These are phyloP conservation scores for Nothobranchius kuhntae DNA, from an alignment of 2,113 vertebrate species.

Conservation along the genomic window DNA sequence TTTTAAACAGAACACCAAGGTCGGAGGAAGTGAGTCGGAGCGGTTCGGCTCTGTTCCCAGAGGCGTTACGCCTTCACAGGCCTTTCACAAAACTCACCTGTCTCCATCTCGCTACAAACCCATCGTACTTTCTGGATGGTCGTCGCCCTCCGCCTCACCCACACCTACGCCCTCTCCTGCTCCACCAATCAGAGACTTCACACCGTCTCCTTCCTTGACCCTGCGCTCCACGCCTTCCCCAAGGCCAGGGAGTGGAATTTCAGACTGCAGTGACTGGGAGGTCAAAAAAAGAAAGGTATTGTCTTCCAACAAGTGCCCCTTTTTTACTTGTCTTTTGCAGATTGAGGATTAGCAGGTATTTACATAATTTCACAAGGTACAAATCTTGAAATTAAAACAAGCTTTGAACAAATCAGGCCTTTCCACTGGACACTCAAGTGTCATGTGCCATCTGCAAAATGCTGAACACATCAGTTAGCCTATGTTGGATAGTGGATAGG, in stretches of 20 bases:
- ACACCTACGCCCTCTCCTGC: conserved; percentile 69
- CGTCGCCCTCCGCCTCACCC: conserved; percentile 48
- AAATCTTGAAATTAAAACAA: no score
- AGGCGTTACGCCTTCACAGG: conserved; percentile 17
- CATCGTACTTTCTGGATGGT: conserved; percentile 44
- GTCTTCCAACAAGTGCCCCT: no score
- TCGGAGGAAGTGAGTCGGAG: conserved; percentile 7
- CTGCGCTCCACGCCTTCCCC: conserved; percentile 71
- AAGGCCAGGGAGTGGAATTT: conserved; percentile 66
- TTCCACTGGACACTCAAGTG: no score
- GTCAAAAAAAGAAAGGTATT: conserved; percentile 81
- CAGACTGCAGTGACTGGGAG: conserved; percentile 73
- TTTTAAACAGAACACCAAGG: conserved; percentile 6
- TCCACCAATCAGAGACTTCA: conserved; percentile 58
- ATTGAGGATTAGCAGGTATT: no score
- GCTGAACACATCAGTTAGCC: no score
- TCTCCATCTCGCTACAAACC: conserved; percentile 61
- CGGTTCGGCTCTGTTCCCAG: conserved; percentile 11
- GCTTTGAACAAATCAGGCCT: no score
- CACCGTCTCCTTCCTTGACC: conserved; percentile 70
- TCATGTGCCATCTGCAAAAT: no score
- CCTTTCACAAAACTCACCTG: conserved; percentile 47
- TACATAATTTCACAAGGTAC: no score
- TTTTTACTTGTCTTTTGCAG: no score
- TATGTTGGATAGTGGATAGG: no score